Base-by-base conservation (phyloP, 2,113 vertebrate genomes). In the Pantherophis guttatus region DNA sequence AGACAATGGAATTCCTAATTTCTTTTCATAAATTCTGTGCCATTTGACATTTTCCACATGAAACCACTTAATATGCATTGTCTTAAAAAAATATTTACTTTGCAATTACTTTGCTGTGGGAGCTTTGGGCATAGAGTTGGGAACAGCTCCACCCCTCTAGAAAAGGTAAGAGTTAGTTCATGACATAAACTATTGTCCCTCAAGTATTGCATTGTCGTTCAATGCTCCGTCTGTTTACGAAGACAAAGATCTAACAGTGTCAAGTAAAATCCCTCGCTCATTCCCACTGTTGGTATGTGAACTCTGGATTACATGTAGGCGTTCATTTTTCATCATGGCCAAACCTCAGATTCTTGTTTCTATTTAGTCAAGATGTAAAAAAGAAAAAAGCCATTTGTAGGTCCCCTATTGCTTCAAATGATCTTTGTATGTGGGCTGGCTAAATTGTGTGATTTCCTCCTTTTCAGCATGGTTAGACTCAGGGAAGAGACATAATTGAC, bases 261-360 rank as follows among this genome's bases (percentile, higher is more conserved):
- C 29, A 39, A 94, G 86, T 55, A 0, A 0, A 11, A 90, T 81
- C 88, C 6, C 0, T 62, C 11, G 0, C 65, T 88, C 93, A n/a
- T 95, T 96, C 26, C 55, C 0, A 11, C 53, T n/a, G 86, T 94
- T 58, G 1, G 0, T 29, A 90, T 90, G 23, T 90, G 55, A 92
- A 90, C 96, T 95, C 91, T 81, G 94, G 65, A 87, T 19, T 92
- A 53, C 29, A 93, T 24, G 50, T 92, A 57, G 54, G 0, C 0
- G 70, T 92, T 11, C 1, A 44, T 81, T 50, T 93, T 86, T 1
- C 23, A 8, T 23, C 1, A 2, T 39, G 44, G n/a, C 5, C 50
- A 86, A 89, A 91, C 39, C 8, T 13, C 2, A 0, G 52, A 7
- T 88, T 94, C 94, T 29, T 89, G 1, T 87, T 94, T 29, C 19